Evolutionary conservation across 2,888 invertebrate species (phyloP), one percentile per base, ranked within the genome.

Genomic region (Rhabditophanes sp.): DNA sequence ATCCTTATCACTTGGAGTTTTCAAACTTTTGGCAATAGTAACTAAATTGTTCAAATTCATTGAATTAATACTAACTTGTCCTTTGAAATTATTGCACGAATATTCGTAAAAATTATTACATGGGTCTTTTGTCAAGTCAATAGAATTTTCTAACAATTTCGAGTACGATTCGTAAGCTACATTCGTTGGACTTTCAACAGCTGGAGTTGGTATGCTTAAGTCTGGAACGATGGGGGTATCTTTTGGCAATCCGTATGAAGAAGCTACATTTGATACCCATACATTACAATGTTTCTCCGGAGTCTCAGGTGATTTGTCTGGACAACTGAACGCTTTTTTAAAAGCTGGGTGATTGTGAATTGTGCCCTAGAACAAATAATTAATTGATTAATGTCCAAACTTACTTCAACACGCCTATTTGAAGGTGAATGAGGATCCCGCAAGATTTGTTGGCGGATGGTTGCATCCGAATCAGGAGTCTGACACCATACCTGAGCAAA

Each of bases 381-480:
- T 9, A 22, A n/a, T 9, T 22, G 23, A 22, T 9, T 9, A 9
- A 22, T 9, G n/a, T 9, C 9, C 9, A 9, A n/a, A 22, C 23
- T 20, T 20, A 6, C 25, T 12, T 2, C n/a, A 3, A 53, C 53
- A 20, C 53, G 36, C 22, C 47, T 50, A 7, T 43, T 28, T 4
- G 50, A 46, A 8, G 53, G 53, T 5, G 50, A 48, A 28, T 53
- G 53, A 9, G 46, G 45, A 28, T 53, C 51, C n/a, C 44, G 39
- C 1, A 50, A 35, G 16, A 52, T n/a, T 37, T 42, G 38, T n/a
- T 20, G 44, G 44, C 5, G 46, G 36, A 6, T 24, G 23, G 31
- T 55, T 44, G 26, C 48, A 50, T 5, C 22, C 32, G 25, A 15
- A 4, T 44, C 43, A 9, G 23, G 23, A 3, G 9, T 35, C n/a